A percentile compares a stretch with the other conserved stretches of the same genome.
These are phyloP conservation scores for Micronycteris hirsuta DNA, from an alignment of 2,113 vertebrate genomes.

Conservation along the genomic window DNA sequence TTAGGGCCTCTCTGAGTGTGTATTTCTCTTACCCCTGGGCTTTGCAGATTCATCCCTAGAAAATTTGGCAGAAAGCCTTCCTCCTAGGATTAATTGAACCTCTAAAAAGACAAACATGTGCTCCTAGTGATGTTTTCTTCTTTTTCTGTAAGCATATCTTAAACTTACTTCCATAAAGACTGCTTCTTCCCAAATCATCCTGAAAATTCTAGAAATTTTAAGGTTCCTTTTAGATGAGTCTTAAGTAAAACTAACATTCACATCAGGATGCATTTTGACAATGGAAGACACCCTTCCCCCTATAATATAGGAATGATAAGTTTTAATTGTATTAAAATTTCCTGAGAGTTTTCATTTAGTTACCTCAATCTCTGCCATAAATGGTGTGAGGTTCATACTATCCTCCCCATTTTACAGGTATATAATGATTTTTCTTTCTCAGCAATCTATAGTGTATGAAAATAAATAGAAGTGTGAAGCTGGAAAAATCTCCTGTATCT, in stretches of 20 bases:
- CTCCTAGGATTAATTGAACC: not conserved
- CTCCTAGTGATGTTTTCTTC: not conserved
- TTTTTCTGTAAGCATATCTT: not conserved
- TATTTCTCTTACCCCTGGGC: not conserved
- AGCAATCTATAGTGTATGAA: not conserved
- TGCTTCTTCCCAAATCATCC: not conserved
- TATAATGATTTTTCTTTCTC: not conserved
- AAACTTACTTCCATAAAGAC: not conserved
- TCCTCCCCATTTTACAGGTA: not conserved
- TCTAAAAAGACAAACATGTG: not conserved
- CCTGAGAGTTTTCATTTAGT: not conserved
- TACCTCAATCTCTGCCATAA: not conserved
- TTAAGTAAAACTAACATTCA: not conserved
- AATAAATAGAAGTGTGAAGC: not conserved
- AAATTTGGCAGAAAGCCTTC: not conserved
- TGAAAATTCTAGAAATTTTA: not conserved
- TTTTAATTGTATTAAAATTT: not conserved
- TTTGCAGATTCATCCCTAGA: not conserved
- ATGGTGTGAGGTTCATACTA: not conserved
- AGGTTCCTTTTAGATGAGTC: not conserved
- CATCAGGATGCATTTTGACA: not conserved
- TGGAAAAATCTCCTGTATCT: not conserved
- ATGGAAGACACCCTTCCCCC: not conserved
- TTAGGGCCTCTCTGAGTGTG: not conserved
- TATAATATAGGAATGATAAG: not conserved